Percentiles rank a stretch among this genome's conserved stretches.
phyloP scores from a whole-genome alignment of 2,113 vertebrate species.

The Strix uralensis region DNA sequence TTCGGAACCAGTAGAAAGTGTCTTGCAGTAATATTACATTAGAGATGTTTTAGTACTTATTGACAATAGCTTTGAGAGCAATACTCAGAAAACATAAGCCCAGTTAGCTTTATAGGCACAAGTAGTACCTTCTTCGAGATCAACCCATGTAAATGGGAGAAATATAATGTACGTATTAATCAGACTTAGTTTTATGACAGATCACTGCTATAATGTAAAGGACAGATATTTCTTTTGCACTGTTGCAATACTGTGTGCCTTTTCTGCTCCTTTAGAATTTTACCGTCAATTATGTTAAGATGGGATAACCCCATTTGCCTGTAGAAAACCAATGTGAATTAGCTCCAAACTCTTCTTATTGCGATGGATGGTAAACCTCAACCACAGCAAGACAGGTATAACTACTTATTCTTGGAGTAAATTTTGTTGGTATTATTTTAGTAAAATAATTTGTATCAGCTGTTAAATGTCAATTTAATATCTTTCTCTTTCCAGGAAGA shows the following conservation, averaged over 20 bases:
- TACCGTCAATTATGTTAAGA: conserved; percentile 99
- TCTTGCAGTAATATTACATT: background rate
- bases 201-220: background rate
- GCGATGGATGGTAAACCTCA: conserved; percentile 98
- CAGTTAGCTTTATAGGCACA: background rate
- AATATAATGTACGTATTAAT: background rate
- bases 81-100: background rate
- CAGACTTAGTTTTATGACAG: background rate
- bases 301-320: conserved; percentile 95
- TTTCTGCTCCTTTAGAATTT: conserved; percentile 85
- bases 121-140: background rate
- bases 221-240: background rate
- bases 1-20: background rate
- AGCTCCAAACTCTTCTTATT: conserved; percentile 93
- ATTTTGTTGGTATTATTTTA: background rate
- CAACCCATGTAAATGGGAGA: background rate
- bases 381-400: conserved; percentile 95
- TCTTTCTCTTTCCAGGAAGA: background rate
- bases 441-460: background rate
- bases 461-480: background rate
- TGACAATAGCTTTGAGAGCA: background rate
- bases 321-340: conserved; percentile 95
- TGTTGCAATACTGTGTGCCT: background rate
- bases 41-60: background rate
- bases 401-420: background rate